Evolutionary conservation across 2,113 vertebrate genomes (phyloP), one percentile per base, ranked within the genome.

Genomic region (Ondatra zibethicus): DNA sequence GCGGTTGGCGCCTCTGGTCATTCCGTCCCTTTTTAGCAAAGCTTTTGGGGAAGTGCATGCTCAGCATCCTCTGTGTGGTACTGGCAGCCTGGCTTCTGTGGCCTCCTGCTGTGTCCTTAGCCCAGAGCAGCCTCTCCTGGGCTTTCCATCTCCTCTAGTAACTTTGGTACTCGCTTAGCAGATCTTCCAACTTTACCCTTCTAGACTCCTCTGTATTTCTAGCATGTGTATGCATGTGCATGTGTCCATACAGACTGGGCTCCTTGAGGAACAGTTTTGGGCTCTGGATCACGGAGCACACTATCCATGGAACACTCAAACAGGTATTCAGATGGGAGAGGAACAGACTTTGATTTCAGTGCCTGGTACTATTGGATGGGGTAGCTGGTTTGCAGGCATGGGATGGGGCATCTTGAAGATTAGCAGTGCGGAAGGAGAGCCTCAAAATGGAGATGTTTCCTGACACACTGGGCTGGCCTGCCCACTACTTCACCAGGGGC

Each of bases 1-100:
- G 89, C 21, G 9, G 58, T 90, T 85, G 95, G 95, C 23, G 50
- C 95, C 95, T 95, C 92, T 93, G 96, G 97, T 92, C 93, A 93
- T 95, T 96, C 90, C 2, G 42, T 97, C 87, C 88, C 73, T 66
- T 89, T 95, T 84, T 78, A 50, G 47, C 65, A 84, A 63, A 93
- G 78, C 78, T 72, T 42, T 84, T 6, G 27, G 88, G 85, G 94
- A 91, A 65, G 77, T 73, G 58, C 61, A 5, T 31, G 81, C 90
- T 96, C 92, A 66, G 94, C 89, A 45, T 86, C 87, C 93, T 93
- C 82, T 9, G 6, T 33, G n/a, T 61, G 63, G 72, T 12, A 1
- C 89, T 89, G 86, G 89, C 94, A 94, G 77, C 93, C 47, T 33
- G 92, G 73, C 93, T 82, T 89, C 88, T 5, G 5, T 29, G 58